Percentiles rank a stretch among this genome's conserved stretches.
These are phyloP conservation scores for Alouatta palliata DNA, from an alignment of 2,113 vertebrate genomes.

Conservation along the genomic window DNA sequence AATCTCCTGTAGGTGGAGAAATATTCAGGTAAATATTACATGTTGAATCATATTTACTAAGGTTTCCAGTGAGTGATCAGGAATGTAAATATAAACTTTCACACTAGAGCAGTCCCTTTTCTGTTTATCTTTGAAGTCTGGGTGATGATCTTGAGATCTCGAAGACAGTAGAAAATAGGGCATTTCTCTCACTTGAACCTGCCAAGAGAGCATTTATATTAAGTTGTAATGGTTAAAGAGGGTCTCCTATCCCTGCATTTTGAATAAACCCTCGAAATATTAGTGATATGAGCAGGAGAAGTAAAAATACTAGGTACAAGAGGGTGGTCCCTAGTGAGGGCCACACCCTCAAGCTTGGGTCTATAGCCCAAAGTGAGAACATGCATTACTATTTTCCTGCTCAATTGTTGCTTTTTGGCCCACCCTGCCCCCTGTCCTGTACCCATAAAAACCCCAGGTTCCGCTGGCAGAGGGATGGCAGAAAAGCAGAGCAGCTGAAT, in stretches of 20 bases:
- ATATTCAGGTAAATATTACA: background rate
- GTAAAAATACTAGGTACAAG: too few species aligned
- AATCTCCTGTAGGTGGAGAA: background rate
- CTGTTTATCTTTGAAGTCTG: constrained; percentile 22
- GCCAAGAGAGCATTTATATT: background rate
- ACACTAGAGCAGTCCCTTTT: background rate
- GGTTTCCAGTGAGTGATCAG: background rate
- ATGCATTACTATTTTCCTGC: too few species aligned
- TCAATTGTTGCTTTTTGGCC: too few species aligned
- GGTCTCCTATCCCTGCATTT: background rate
- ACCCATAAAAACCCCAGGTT: too few species aligned
- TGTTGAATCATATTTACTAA: constrained; percentile 14
- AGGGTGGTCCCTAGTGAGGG: too few species aligned
- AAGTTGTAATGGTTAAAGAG: background rate
- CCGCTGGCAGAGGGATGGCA: too few species aligned
- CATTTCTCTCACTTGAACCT: background rate
- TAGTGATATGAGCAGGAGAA: background rate
- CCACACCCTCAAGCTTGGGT: too few species aligned
- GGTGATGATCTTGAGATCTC: background rate
- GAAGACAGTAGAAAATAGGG: background rate
- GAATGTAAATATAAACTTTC: background rate
- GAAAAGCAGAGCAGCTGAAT: too few species aligned
- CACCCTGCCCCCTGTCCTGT: too few species aligned
- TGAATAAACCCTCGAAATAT: background rate
- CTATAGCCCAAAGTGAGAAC: too few species aligned